Percentiles rank a stretch among this genome's conserved stretches.
These are phyloP conservation scores for Diplosoma virens DNA, from an alignment of 23 tunicate species.

Conservation along the genomic window DNA sequence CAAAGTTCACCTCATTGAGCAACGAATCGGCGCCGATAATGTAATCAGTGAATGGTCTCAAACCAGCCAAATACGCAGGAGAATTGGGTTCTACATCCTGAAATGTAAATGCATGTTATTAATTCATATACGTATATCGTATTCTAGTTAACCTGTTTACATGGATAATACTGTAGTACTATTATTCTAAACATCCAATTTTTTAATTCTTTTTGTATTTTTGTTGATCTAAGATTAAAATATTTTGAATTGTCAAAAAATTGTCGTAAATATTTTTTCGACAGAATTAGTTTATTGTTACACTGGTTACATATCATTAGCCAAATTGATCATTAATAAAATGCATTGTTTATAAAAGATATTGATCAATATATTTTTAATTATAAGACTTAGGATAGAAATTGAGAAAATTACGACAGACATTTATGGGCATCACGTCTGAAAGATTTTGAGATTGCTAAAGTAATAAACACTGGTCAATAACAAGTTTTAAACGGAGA, in stretches of 20 bases:
- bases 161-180: too few relatives aligned
- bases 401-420: neutral
- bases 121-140: neutral
- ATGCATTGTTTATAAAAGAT: neutral
- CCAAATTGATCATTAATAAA: neutral
- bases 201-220: too few relatives aligned
- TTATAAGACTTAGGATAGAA: neutral
- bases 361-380: neutral
- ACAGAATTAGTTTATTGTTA: too few relatives aligned
- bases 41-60: conserved; percentile 84
- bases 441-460: neutral
- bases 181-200: too few relatives aligned
- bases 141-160: too few relatives aligned
- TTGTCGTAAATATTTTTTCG: too few relatives aligned
- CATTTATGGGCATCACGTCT: neutral
- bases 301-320: neutral
- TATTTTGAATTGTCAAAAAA: too few relatives aligned
- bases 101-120: neutral
- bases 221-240: too few relatives aligned
- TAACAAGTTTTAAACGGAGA: too few relatives aligned
- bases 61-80: conserved; percentile 94
- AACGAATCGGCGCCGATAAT: conserved; percentile 97
- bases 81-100: conserved; percentile 97
- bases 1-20: conserved; percentile 74
- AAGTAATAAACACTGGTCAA: too few relatives aligned